These are phyloP conservation scores for Anableps anableps DNA, from an alignment of 2,797 vertebrate genomes.

Conservation along the genomic window DNA sequence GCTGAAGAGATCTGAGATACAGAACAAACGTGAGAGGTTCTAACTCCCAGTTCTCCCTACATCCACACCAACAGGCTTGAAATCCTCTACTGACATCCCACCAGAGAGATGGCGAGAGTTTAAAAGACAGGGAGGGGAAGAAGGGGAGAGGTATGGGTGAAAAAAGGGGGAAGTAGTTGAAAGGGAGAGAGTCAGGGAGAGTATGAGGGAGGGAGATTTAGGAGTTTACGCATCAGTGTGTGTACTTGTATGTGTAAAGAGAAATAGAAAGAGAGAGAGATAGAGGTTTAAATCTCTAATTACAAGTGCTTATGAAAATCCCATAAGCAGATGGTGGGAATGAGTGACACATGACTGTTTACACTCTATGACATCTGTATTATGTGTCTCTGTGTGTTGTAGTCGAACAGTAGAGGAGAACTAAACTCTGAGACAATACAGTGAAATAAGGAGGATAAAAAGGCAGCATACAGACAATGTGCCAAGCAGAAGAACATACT, in stretches of 20 bases:
- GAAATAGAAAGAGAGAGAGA: conserved; percentile 36
- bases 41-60: conserved; percentile 60
- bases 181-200: conserved; percentile 43
- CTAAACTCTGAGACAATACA: conserved; percentile 39
- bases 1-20: conserved; percentile 57
- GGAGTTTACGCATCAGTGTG: conserved; percentile 36
- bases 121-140: conserved; percentile 15
- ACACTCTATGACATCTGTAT: conserved; percentile 21
- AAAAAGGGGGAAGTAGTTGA: conserved; percentile 42
- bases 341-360: conserved; percentile 62
- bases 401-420: conserved; percentile 37
- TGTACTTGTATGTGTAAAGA: conserved; percentile 26
- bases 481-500: conserved; percentile 2
- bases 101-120: conserved; percentile 40
- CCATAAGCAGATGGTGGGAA: conserved; percentile 67
- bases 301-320: conserved; percentile 69
- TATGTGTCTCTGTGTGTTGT: conserved; percentile 9
- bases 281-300: conserved; percentile 68
- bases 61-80: conserved; percentile 71
- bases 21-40: conserved; percentile 42
- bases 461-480: background rate
- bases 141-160: conserved; percentile 41
- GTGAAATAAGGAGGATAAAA: conserved; percentile 35
- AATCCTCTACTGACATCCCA: conserved; percentile 73
- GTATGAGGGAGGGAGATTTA: conserved; percentile 45